phyloP scores from a whole-genome alignment of 2,113 vertebrate species.

The Rhodinocichla rosea region DNA sequence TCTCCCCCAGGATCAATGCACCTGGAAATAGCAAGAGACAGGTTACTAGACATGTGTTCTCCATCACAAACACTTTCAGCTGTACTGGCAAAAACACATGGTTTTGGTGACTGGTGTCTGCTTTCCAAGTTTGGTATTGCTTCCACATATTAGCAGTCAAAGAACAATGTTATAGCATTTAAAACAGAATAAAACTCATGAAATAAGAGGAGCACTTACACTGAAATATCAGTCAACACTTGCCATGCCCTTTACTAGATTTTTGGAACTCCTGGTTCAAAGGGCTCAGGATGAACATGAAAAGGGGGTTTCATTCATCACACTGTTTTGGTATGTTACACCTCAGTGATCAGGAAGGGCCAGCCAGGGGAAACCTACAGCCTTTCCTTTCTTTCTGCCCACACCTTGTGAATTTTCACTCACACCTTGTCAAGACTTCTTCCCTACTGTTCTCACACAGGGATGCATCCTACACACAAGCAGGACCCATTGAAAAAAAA shows the following conservation, averaged over 20 bases:
- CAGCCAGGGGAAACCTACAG: neutral
- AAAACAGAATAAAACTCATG: neutral
- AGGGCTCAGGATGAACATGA: neutral
- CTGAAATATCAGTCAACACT: neutral
- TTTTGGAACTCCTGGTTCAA: neutral
- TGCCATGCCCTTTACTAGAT: neutral
- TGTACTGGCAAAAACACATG: neutral
- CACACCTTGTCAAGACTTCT: neutral
- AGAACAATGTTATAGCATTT: neutral
- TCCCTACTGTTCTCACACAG: neutral
- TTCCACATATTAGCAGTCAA: neutral
- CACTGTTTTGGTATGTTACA: neutral
- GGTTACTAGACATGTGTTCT: neutral
- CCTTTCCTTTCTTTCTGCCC: neutral
- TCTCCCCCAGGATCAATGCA: neutral
- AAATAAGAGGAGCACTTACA: neutral
- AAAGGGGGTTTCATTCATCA: neutral
- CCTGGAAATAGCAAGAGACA: neutral
- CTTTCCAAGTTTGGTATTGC: neutral
- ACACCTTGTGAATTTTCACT: neutral
- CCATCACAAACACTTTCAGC: neutral
- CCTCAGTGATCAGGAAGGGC: neutral
- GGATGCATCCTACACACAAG: neutral
- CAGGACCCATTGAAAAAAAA: neutral
- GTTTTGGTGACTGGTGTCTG: neutral